Evolutionary conservation across 1,140 invertebrate genomes (phyloP).

Genomic region (Arctopsyche grandis): DNA sequence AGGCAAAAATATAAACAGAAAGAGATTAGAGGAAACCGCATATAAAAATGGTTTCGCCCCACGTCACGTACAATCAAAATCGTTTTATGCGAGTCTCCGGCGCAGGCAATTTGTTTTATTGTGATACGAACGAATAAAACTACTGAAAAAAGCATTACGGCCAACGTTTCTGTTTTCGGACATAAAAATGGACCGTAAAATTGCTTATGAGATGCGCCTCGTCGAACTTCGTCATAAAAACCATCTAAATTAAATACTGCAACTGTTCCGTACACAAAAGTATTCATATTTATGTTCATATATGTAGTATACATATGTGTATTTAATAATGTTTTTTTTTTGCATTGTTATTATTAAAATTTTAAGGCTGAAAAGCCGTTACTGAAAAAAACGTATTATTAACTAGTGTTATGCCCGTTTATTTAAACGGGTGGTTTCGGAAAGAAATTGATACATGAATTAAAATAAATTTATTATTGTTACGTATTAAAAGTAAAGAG

Average conservation of each 20-base stretch:
- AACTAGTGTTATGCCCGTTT: too few species aligned
- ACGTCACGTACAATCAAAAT: slow-evolving; percentile 23
- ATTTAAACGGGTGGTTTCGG: too few species aligned
- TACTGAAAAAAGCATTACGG: slow-evolving; percentile 6
- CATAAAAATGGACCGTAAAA: slow-evolving; percentile 14
- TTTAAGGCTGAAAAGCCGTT: too few species aligned
- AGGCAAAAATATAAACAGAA: background rate
- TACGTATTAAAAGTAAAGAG: too few species aligned
- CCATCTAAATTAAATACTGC: slow-evolving; percentile 13
- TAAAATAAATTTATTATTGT: too few species aligned
- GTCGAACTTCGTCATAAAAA: slow-evolving; percentile 10
- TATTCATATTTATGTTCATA: too few species aligned
- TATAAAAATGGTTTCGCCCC: slow-evolving; percentile 10
- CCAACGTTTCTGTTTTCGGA: background rate
- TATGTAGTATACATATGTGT: too few species aligned
- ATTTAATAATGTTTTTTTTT: too few species aligned
- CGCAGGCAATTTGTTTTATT: slow-evolving; percentile 19
- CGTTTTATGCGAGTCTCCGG: slow-evolving; percentile 20
- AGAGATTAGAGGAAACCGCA: slow-evolving; percentile 14
- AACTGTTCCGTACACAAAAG: too few species aligned
- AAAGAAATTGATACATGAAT: too few species aligned
- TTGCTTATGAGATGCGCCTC: background rate
- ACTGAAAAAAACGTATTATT: too few species aligned
- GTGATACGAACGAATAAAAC: slow-evolving; percentile 1
- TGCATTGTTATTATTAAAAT: too few species aligned